Conservation (phyloP, 2,888 invertebrate species). For the Hirtodrosophila alboralis region DNA sequence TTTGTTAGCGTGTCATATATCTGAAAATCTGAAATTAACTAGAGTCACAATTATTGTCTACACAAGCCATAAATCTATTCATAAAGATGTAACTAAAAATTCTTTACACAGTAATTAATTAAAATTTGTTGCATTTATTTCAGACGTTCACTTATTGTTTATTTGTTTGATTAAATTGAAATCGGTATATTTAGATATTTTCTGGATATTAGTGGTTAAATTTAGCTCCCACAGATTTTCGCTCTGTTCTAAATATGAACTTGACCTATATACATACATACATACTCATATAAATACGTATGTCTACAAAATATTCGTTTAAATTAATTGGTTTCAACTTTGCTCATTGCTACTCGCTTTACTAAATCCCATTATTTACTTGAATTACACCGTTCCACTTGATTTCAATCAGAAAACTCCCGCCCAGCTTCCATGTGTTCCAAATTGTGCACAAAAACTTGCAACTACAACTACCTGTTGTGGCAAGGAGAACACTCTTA, state of each 20-base stretch:
- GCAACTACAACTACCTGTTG: conserved; percentile 37
- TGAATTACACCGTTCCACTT: conserved; percentile 40
- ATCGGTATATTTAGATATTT: conserved; percentile 20
- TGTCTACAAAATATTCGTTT: neutral
- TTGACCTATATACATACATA: conserved; percentile 29
- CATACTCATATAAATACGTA: conserved; percentile 1
- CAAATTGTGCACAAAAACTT: conserved; percentile 11
- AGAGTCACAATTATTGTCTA: no score
- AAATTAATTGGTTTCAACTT: conserved; percentile 34
- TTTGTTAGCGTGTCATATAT: no score
- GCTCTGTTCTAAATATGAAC: conserved; percentile 22
- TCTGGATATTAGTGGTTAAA: conserved; percentile 25
- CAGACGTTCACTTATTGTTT: no score
- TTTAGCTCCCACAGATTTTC: conserved; percentile 10
- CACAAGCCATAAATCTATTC: neutral
- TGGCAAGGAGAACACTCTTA: neutral
- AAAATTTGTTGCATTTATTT: neutral
- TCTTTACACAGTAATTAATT: conserved; percentile 2
- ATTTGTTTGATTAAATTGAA: conserved; percentile 14
- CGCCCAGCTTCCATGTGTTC: conserved; percentile 33
- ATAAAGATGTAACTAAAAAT: neutral
- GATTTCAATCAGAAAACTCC: conserved; percentile 43
- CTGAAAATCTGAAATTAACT: neutral
- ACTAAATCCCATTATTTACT: conserved; percentile 8
- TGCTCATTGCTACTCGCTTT: conserved; percentile 1